These are phyloP conservation scores for Zygothrica quintamaculata DNA, from an alignment of 2,888 invertebrate genomes.

Conservation along the genomic window DNA sequence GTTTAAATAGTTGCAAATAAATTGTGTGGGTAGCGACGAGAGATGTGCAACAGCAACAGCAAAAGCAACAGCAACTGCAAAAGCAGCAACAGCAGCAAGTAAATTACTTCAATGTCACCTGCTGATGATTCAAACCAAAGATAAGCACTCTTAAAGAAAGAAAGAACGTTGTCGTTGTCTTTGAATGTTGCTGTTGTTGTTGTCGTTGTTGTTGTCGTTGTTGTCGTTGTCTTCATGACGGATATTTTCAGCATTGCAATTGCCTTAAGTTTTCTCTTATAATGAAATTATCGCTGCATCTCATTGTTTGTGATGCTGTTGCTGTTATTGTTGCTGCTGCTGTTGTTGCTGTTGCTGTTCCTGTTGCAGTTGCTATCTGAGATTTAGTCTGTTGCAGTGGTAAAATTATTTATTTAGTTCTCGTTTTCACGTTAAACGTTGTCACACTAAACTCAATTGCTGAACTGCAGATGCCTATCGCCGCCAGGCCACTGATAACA, in stretches of 20 bases:
- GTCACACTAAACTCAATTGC: conserved; percentile 78
- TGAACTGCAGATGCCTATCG: conserved; percentile 56
- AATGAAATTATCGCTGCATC: conserved; percentile 78
- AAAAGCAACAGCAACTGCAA: conserved; percentile 20
- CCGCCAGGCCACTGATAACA: conserved; percentile 54
- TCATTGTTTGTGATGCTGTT: conserved; percentile 62
- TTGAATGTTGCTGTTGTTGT: background rate
- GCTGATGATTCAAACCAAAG: conserved; percentile 75
- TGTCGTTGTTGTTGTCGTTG: conserved; percentile 18
- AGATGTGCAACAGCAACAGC: conserved; percentile 40
- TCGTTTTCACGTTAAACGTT: conserved; percentile 78
- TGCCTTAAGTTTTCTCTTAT: conserved; percentile 76
- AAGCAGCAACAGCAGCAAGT: conserved; percentile 67
- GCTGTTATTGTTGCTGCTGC: conserved; percentile 18
- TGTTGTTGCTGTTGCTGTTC: conserved; percentile 12
- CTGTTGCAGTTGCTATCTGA: conserved; percentile 41
- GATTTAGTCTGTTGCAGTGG: conserved; percentile 53
- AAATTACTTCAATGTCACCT: conserved; percentile 81
- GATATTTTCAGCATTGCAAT: conserved; percentile 56
- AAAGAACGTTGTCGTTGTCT: conserved; percentile 39
- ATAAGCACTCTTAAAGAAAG: conserved; percentile 69
- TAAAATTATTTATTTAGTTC: conserved; percentile 78
- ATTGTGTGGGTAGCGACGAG: conserved; percentile 73
- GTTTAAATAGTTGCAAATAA: conserved; percentile 78
- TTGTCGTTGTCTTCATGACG: conserved; percentile 45